phyloP scores from a whole-genome alignment of 2,797 vertebrate genomes.

The Crax fasciolata region DNA sequence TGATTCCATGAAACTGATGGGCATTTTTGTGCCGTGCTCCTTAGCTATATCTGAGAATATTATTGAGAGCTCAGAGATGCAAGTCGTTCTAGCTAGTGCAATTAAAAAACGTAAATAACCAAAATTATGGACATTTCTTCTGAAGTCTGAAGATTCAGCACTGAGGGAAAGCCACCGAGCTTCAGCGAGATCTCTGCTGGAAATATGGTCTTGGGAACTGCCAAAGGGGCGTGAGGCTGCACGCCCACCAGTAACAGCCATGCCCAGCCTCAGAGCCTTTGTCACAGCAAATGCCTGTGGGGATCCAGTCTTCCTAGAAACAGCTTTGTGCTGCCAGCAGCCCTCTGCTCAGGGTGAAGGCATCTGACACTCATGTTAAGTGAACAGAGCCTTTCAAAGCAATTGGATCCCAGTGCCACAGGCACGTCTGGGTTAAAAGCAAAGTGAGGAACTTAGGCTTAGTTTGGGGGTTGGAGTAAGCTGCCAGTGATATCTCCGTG shows the following conservation, averaged over 20 bases:
- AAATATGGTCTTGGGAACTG: fast-evolving
- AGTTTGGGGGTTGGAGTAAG: neutral
- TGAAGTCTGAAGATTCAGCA: neutral
- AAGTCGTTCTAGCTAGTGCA: neutral
- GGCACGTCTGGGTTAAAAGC: neutral
- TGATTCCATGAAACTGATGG: neutral
- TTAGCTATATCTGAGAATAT: neutral
- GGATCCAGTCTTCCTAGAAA: neutral
- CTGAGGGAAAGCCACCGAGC: neutral
- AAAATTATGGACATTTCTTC: neutral
- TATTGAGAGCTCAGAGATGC: neutral
- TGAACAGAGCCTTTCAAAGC: neutral
- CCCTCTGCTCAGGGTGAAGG: neutral
- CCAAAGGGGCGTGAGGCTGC: neutral
- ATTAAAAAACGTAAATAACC: neutral
- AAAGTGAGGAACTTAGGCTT: neutral
- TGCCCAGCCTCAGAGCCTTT: neutral
- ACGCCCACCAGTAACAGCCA: fast-evolving
- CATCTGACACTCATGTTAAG: neutral
- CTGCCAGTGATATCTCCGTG: neutral
- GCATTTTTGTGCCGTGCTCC: neutral
- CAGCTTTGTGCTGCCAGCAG: neutral
- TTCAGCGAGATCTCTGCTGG: neutral
- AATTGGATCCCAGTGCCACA: neutral
- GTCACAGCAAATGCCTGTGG: neutral